Conservation (phyloP, 2,113 vertebrate species). For the Mus spicilegus region DNA sequence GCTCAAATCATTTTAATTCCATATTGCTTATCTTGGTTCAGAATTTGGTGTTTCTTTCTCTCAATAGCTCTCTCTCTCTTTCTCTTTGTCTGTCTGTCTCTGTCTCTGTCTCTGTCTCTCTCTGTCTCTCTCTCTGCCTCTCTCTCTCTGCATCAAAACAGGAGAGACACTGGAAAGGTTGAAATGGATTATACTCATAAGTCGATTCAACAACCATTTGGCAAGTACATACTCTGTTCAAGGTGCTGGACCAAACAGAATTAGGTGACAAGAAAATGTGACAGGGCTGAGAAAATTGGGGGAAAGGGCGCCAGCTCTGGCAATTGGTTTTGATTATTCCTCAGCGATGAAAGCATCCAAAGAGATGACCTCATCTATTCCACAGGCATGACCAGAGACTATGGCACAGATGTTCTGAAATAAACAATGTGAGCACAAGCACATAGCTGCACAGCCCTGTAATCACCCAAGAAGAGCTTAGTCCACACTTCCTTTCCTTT, state of each 20-base stretch:
- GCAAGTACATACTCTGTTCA: background rate
- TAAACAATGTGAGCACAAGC: conserved; percentile 79
- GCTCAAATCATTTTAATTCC: background rate
- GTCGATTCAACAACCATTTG: background rate
- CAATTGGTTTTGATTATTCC: conserved; percentile 81
- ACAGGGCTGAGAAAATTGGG: conserved; percentile 53
- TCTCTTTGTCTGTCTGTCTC: no score
- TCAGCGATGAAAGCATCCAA: conserved; percentile 80
- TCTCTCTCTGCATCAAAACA: background rate
- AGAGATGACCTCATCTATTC: conserved; percentile 85
- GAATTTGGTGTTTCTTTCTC: rapidly evolving
- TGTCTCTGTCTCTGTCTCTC: background rate
- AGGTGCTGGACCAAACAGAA: background rate
- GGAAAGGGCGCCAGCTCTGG: conserved; percentile 62
- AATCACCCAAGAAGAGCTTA: conserved; percentile 74
- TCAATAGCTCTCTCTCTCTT: background rate
- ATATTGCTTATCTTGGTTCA: background rate
- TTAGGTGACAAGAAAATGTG: background rate
- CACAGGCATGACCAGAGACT: conserved; percentile 78
- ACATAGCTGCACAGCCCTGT: conserved; percentile 70
- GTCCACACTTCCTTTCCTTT: conserved; percentile 43
- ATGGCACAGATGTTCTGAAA: conserved; percentile 80
- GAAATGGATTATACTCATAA: background rate
- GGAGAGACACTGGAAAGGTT: background rate
- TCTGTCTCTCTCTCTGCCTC: background rate